These are phyloP conservation scores for Archilochus colubris DNA, from an alignment of 2,113 vertebrate species.

Conservation along the genomic window DNA sequence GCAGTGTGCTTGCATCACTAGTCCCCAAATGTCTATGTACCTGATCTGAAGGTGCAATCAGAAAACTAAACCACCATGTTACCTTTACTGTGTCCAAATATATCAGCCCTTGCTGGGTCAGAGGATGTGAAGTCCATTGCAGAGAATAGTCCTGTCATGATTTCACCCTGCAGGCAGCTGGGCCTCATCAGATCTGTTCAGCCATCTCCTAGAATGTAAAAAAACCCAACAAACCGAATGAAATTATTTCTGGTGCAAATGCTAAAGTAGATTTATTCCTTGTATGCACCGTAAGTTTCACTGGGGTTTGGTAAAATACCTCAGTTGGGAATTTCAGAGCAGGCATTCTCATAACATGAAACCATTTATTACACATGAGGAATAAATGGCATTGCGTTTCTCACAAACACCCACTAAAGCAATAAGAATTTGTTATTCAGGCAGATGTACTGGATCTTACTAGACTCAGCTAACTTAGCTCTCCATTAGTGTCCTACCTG, in stretches of 20 bases:
- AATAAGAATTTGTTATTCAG: background rate
- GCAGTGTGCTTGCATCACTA: background rate
- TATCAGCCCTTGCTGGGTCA: background rate
- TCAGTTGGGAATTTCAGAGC: background rate
- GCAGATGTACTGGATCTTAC: background rate
- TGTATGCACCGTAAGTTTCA: background rate
- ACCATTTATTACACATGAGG: background rate
- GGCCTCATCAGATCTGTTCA: background rate
- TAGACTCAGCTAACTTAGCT: background rate
- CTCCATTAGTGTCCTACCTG: background rate
- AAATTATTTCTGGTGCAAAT: background rate
- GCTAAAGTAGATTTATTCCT: background rate
- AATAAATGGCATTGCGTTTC: background rate
- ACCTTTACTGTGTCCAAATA: background rate
- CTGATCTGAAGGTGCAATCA: background rate
- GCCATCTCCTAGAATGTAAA: background rate
- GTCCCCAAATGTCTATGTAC: background rate
- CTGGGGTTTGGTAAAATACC: background rate
- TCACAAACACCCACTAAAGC: background rate
- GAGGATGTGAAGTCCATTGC: background rate
- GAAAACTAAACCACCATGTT: background rate
- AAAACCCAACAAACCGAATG: background rate
- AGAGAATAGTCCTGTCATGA: background rate
- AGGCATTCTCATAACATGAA: background rate
- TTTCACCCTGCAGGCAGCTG: background rate